phyloP scores from a whole-genome alignment of 2,113 vertebrate species.

The Apus apus region DNA sequence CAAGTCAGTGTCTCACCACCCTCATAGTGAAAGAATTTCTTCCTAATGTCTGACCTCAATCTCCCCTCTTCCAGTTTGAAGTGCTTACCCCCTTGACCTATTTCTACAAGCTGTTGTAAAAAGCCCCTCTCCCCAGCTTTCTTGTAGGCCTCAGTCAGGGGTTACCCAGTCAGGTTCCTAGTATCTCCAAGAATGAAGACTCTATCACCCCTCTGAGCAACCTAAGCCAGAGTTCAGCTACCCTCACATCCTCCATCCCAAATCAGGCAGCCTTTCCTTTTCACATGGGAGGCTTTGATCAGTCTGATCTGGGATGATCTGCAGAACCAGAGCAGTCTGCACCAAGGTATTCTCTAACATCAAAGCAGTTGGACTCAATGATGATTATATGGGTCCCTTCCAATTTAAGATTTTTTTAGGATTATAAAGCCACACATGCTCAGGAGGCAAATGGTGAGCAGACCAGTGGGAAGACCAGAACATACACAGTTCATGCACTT shows the following conservation, averaged over 20 bases:
- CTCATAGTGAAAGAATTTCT: too few relatives aligned
- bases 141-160: too few relatives aligned
- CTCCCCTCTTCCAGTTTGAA: too few relatives aligned
- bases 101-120: too few relatives aligned
- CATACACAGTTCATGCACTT: rapidly evolving
- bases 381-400: background rate
- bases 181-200: background rate
- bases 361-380: background rate
- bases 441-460: background rate
- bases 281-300: background rate
- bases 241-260: background rate
- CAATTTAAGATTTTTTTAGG: background rate
- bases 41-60: too few relatives aligned
- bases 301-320: background rate
- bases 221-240: background rate
- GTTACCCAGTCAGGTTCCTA: background rate
- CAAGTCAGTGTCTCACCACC: too few relatives aligned
- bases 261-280: background rate
- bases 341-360: background rate
- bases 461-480: background rate
- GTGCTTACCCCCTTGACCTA: too few relatives aligned
- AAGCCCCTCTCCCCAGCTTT: too few relatives aligned
- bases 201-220: background rate
- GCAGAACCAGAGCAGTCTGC: background rate
- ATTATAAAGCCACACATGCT: background rate